These are phyloP conservation scores for Myiotriccus ornatus DNA, from an alignment of 2,797 vertebrate genomes.

Conservation along the genomic window DNA sequence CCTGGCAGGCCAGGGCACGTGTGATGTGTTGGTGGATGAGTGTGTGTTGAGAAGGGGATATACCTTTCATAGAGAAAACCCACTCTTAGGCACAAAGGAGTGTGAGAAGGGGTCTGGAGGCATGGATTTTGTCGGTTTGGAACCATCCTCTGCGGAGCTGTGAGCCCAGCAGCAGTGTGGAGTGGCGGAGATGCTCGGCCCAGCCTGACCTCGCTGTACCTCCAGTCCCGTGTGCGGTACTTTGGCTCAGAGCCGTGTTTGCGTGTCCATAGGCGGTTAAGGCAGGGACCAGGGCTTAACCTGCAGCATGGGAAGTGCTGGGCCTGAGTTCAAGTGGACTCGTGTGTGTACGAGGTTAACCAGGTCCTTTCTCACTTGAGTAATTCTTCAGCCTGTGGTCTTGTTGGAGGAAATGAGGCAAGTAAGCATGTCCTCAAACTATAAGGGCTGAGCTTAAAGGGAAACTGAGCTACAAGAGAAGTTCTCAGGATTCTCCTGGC, in stretches of 20 bases:
- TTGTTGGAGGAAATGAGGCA: accelerated
- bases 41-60: background rate
- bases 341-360: accelerated
- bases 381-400: accelerated
- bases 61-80: background rate
- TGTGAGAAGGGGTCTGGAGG: background rate
- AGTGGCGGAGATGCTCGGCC: background rate
- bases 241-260: background rate
- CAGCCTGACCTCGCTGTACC: background rate
- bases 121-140: background rate
- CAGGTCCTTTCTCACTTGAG: background rate
- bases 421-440: accelerated
- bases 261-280: background rate
- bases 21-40: accelerated
- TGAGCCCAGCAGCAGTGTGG: background rate
- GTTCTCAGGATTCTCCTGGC: accelerated
- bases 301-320: background rate
- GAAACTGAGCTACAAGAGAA: background rate
- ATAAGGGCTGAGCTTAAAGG: background rate
- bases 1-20: accelerated
- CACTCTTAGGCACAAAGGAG: background rate
- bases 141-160: background rate
- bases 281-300: background rate
- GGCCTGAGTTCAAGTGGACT: background rate
- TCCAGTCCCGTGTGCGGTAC: background rate